A percentile compares a stretch with the other conserved stretches of the same genome.
These are phyloP conservation scores for Paradisaea rubra DNA, from an alignment of 2,113 vertebrate genomes.

Conservation along the genomic window DNA sequence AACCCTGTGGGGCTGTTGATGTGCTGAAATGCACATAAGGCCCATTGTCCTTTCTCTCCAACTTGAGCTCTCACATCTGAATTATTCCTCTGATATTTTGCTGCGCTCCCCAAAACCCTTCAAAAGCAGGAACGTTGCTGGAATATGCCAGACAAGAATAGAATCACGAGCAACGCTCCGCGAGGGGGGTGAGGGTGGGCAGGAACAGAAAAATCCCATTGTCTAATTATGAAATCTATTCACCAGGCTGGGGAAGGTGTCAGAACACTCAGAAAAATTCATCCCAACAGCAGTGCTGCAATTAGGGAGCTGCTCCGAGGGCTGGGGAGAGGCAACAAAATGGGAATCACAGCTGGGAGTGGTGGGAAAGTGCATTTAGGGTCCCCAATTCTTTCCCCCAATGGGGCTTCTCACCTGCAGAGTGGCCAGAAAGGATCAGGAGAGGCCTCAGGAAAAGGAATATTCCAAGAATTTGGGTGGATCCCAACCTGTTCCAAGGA, in stretches of 20 bases:
- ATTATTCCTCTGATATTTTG: neutral
- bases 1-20: neutral
- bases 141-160: constrained; percentile 7
- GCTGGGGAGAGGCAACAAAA: neutral
- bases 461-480: neutral
- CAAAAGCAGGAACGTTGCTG: neutral
- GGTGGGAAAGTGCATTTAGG: neutral
- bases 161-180: neutral
- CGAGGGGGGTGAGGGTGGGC: neutral
- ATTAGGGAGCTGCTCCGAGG: neutral
- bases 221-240: neutral
- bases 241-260: neutral
- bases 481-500: neutral
- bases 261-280: neutral
- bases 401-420: neutral
- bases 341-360: neutral
- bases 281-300: neutral
- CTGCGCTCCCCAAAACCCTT: neutral
- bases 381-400: neutral
- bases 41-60: neutral
- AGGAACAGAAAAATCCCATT: constrained; percentile 32
- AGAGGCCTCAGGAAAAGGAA: neutral
- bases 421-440: neutral
- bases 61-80: neutral
- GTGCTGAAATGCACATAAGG: neutral